Conservation (phyloP, 2,888 invertebrate species). For the Camponotus fellah region DNA sequence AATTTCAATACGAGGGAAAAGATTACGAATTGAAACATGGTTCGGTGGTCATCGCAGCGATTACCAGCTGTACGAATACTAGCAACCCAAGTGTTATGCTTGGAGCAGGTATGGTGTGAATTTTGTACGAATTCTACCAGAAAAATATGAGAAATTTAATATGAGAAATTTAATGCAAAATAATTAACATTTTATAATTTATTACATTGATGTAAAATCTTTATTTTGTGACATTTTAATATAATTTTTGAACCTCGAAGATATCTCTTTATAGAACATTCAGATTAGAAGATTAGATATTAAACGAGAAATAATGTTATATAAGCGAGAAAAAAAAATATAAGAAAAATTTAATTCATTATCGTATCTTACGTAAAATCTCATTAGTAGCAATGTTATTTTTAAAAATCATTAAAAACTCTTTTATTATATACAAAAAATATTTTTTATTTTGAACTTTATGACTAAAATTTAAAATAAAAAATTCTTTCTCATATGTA, state of each 20-base stretch:
- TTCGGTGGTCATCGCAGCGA: constrained; percentile 98
- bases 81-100: constrained; percentile 99
- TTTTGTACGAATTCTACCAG: constrained; percentile 29
- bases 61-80: constrained; percentile 99
- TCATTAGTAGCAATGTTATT: neutral
- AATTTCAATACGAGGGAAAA: constrained; percentile 93
- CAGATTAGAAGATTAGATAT: neutral
- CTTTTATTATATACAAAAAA: neutral
- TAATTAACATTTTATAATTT: constrained; percentile 28
- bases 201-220: constrained; percentile 6
- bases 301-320: neutral
- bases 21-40: constrained; percentile 95
- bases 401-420: neutral
- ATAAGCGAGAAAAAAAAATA: neutral
- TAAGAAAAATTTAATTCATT: neutral
- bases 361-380: neutral
- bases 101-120: constrained; percentile 91
- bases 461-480: neutral
- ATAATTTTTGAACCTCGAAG: neutral
- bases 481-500: neutral
- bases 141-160: neutral
- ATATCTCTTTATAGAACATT: neutral
- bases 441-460: neutral
- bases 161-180: neutral
- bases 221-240: neutral